phyloP scores from a whole-genome alignment of 2,888 invertebrate genomes.

The Theodoxus fluviatilis region DNA sequence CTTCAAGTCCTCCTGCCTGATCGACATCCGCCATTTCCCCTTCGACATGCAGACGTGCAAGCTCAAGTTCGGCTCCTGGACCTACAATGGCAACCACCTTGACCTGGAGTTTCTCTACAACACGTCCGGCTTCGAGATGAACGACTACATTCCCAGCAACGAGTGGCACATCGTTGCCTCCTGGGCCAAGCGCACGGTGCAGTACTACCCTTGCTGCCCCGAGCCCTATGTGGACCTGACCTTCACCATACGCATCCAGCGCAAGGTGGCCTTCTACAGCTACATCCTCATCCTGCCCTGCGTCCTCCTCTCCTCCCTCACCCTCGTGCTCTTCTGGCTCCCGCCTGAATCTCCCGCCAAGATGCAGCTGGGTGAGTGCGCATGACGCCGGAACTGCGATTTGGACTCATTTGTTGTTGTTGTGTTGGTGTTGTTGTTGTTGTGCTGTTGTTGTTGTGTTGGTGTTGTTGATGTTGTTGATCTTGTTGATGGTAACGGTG shows the following conservation, averaged over 20 bases:
- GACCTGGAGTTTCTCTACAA: slow-evolving; percentile 44
- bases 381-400: neutral
- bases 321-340: slow-evolving; percentile 66
- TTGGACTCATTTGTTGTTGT: neutral
- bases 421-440: neutral
- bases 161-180: slow-evolving; percentile 63
- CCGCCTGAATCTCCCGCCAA: slow-evolving; percentile 67
- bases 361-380: slow-evolving; percentile 64
- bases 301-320: slow-evolving; percentile 64
- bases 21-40: slow-evolving; percentile 65
- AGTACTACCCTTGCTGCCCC: slow-evolving; percentile 61
- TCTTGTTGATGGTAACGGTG: neutral
- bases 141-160: slow-evolving; percentile 63
- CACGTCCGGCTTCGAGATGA: slow-evolving; percentile 48
- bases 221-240: slow-evolving; percentile 63
- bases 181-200: slow-evolving; percentile 56
- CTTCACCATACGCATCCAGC: slow-evolving; percentile 56
- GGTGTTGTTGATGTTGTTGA: neutral
- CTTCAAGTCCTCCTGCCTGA: slow-evolving; percentile 63
- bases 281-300: slow-evolving; percentile 66
- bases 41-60: slow-evolving; percentile 64
- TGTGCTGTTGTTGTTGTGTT: neutral
- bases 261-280: slow-evolving; percentile 62
- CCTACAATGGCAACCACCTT: slow-evolving; percentile 63
- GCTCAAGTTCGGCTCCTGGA: slow-evolving; percentile 66